Evolutionary conservation across 2,888 invertebrate genomes (phyloP).

Genomic region (Tipula lateralis): DNA sequence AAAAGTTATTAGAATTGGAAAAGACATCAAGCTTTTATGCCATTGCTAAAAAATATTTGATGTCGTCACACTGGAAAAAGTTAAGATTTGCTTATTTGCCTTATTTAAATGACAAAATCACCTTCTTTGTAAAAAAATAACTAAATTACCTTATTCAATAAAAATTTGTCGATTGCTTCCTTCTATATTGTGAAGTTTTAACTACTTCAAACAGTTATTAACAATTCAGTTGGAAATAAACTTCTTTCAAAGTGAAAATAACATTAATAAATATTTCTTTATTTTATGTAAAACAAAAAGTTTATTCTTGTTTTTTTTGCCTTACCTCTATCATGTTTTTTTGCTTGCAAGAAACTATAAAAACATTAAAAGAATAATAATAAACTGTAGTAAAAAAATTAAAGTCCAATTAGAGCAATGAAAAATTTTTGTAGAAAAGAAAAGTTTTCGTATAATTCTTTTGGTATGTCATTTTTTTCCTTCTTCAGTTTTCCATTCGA

Average conservation of each 20-base stretch:
- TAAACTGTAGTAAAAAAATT: slow-evolving; percentile 1
- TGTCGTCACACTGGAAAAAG: too few species aligned
- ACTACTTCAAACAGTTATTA: not conserved
- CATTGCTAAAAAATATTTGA: too few species aligned
- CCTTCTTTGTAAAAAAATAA: too few species aligned
- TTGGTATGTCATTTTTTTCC: not conserved
- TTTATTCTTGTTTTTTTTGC: not conserved
- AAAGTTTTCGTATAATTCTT: not conserved
- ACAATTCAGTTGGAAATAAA: not conserved
- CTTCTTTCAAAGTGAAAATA: not conserved
- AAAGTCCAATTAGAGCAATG: not conserved
- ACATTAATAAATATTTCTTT: not conserved
- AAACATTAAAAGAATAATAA: not conserved
- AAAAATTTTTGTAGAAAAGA: not conserved
- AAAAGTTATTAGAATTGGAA: too few species aligned
- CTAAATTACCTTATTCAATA: not conserved
- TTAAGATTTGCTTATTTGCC: not conserved
- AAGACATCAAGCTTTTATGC: too few species aligned
- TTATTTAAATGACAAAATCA: not conserved
- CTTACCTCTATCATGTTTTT: not conserved
- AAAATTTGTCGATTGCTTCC: not conserved
- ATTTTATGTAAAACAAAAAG: not conserved
- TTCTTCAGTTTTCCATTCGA: not conserved
- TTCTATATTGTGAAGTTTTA: not conserved
- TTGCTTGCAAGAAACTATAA: not conserved